A percentile compares a stretch with the other conserved stretches of the same genome.
Conservation (phyloP, 1,140 invertebrate species). For the Eumeta japonica region DNA sequence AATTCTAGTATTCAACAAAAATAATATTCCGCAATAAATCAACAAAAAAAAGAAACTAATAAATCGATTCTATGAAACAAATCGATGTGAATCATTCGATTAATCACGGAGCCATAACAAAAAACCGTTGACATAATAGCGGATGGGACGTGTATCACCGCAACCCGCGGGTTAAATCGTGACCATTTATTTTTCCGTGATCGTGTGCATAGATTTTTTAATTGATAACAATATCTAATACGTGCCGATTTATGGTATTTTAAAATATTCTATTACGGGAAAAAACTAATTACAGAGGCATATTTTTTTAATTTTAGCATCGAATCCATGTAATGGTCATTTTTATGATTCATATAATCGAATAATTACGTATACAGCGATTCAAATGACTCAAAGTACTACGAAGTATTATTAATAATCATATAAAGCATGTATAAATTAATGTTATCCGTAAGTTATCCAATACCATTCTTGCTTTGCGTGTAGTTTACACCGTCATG, state of each 20-base stretch:
- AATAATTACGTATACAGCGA: slow-evolving; percentile 3
- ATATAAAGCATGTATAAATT: no score
- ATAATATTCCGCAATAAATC: slow-evolving; percentile 1
- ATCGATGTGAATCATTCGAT: no score
- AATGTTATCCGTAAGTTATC: no score
- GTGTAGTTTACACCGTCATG: no score
- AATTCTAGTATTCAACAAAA: slow-evolving; percentile 5
- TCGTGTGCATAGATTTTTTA: slow-evolving; percentile 21
- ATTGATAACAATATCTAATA: slow-evolving; percentile 4
- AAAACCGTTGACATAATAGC: slow-evolving; percentile 24
- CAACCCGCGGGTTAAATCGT: slow-evolving; percentile 25
- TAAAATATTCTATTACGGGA: background rate
- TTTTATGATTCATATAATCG: slow-evolving; percentile 5
- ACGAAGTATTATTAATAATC: no score
- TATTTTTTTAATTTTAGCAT: slow-evolving; percentile 5
- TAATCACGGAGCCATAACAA: slow-evolving; percentile 20
- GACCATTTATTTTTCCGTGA: slow-evolving; percentile 36
- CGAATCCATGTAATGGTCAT: background rate
- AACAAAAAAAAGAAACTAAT: background rate
- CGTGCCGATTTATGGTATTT: no score
- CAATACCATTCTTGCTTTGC: no score
- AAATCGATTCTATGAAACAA: no score
- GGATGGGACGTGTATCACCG: slow-evolving; percentile 14
- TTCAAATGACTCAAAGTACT: no score
- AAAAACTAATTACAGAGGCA: slow-evolving; percentile 7